Base-by-base conservation (phyloP, 2,888 invertebrate species). In the Drosophila hamatofila region DNA sequence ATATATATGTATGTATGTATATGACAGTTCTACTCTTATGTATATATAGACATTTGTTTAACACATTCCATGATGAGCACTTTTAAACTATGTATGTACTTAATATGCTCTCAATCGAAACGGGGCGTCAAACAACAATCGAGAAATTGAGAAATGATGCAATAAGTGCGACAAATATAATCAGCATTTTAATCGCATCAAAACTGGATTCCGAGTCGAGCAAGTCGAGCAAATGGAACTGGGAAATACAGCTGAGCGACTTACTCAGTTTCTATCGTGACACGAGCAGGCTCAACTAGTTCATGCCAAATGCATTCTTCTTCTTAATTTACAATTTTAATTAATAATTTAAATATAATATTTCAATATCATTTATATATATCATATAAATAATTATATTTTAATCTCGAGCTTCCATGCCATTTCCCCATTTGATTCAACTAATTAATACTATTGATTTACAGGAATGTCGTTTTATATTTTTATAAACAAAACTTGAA, bases 91-190 rank as follows among this genome's bases (percentile, higher is more conserved):
- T 74, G 54, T 78, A 78, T 74, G 54, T 62, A 58, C 33, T 80
- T 52, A 48, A 75, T 37, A 48, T 57, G 37, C 55, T 55, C 55
- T 52, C 59, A 71, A 72, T 70, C 67, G 33, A 70, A 61, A 16
- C 58, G 39, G 35, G 21, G 30, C 55, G 48, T 65, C 51, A 64
- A 67, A 61, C 42, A 66, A 41, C 54, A 78, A 70, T 61, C 49
- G 56, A n/a, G n/a, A 66, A 55, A 42, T 49, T 37, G 30, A 46
- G 27, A 66, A 65, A 75, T 84, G 84, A 87, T 84, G 89, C 79
- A 84, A 84, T 84, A 78, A 37, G 37, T 30, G 21, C 25, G 33
- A 49, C 25, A 54, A 71, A 30, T 8, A 30, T 51, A 70, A 67
- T 81, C 78, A 78, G 51, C 58, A 56, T 59, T 60, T 18, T 14